phyloP scores from a whole-genome alignment of 2,797 vertebrate species.

The Lagodon rhomboides region DNA sequence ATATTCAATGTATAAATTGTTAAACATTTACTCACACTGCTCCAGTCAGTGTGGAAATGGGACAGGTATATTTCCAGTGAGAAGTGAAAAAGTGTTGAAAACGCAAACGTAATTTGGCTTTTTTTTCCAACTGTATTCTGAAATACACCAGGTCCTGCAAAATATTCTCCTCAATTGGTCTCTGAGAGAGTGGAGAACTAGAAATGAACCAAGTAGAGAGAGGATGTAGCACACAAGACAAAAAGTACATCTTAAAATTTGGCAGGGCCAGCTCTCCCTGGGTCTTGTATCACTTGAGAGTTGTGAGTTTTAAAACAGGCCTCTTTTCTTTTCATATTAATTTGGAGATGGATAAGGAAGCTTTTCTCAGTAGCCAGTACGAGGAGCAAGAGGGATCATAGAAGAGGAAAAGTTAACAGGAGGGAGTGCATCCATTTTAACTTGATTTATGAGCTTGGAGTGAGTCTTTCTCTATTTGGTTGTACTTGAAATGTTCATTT shows the following conservation, averaged over 20 bases:
- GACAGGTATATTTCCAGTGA: too few species aligned
- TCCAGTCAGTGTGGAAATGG: too few species aligned
- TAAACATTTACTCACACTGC: too few species aligned
- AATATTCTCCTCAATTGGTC: background rate
- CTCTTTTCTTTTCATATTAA: background rate
- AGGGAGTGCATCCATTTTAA: background rate
- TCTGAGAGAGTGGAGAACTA: background rate
- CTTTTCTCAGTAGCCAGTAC: background rate
- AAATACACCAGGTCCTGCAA: background rate
- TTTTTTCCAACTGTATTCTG: background rate
- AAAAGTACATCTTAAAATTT: background rate
- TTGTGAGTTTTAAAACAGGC: background rate
- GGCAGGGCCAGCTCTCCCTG: background rate
- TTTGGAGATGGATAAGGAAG: background rate
- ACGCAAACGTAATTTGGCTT: too few species aligned
- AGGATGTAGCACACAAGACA: background rate
- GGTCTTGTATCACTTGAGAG: background rate
- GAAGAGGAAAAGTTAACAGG: background rate
- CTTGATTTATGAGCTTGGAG: background rate
- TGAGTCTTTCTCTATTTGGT: background rate
- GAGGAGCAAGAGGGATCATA: background rate
- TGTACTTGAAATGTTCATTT: too few species aligned
- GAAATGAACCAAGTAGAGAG: too few species aligned
- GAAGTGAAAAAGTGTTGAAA: too few species aligned
- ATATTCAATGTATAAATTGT: too few species aligned